Base-by-base conservation (phyloP, 30 jellyfish, hydroid and myxozoan species). In the Chrysaora quinquecirrha region DNA sequence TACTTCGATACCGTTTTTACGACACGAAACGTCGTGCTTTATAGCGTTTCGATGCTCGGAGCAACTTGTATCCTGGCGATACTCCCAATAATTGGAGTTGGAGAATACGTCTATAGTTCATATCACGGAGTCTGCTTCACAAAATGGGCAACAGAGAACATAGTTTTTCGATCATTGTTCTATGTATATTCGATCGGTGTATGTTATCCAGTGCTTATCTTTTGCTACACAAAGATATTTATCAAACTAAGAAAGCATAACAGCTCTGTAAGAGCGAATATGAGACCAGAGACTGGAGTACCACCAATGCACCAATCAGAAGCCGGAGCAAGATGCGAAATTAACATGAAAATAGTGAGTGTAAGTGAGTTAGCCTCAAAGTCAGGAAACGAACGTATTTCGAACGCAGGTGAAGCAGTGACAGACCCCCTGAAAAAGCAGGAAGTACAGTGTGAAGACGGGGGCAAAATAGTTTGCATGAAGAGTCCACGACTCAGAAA, bases 41-140 rank as follows among this genome's bases (percentile, higher is more conserved):
- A 76, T 11, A 25, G 49, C 35, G 4, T 69, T 48, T 23, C 54
- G 63, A 16, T 78, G 23, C 2, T 64, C 33, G 32, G 52, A 2
- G 76, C 75, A 23, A 31, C 73, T 0, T 10, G 71, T 48, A 18
- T 72, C 0, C 50, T 90, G 0, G 90, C 96, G 38, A 10, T 78
- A 19, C 80, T 90, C 25, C 97, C 97, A n/a, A 48, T 71, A 0
- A 33, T 88, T 58, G 89, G 88, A 18, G 85, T 88, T 54, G 97
- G 97, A 11, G 67, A 30, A 16, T 88, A 88, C 83, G 48, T 14
- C 9, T 80, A 56, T 76, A 88, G 97, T 38, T 16, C 49, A 21
- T 28, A 34, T 50, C 97, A 88, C 61, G 97, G 97, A 11, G 73
- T 88, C 0, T 80, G 94, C 62, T 88, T 88, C 61, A 65, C 94